Evolutionary conservation across 30 jellyfish, hydroid and myxozoan species (phyloP).

Genomic region (Rhopilema esculentum): DNA sequence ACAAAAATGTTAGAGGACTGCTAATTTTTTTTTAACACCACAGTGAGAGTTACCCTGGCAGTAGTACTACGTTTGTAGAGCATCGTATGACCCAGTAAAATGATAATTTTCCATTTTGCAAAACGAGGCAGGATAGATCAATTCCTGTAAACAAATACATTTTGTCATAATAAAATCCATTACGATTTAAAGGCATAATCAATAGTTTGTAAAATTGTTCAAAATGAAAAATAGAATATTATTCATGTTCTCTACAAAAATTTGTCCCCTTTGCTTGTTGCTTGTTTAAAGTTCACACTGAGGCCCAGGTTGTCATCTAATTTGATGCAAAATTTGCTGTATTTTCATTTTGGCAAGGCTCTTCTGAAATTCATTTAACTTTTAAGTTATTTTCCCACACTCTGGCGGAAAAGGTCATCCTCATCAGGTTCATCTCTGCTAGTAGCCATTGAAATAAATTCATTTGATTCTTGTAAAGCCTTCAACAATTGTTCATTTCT

Average conservation of each 20-base stretch:
- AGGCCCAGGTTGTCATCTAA: neutral
- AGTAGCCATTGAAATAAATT: neutral
- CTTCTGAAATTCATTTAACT: neutral
- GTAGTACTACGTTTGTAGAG: neutral
- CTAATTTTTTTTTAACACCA: neutral
- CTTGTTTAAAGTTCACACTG: neutral
- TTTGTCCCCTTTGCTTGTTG: neutral
- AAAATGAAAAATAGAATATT: neutral
- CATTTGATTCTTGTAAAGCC: neutral
- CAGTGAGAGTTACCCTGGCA: neutral
- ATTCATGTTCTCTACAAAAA: neutral
- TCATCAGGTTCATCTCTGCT: neutral
- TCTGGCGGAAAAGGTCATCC: slow-evolving; percentile 14
- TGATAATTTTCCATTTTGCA: neutral
- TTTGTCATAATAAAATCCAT: neutral
- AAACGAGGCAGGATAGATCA: neutral
- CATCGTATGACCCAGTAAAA: neutral
- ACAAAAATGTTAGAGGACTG: slow-evolving; percentile 6
- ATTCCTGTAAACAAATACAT: neutral
- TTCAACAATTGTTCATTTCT: neutral
- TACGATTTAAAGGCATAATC: neutral
- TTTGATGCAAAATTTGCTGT: neutral
- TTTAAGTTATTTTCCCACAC: slow-evolving; percentile 3
- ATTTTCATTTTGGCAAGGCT: slow-evolving; percentile 1
- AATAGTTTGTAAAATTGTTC: neutral